Base-by-base conservation (phyloP, 2,113 vertebrate genomes). In the Sander vitreus region DNA sequence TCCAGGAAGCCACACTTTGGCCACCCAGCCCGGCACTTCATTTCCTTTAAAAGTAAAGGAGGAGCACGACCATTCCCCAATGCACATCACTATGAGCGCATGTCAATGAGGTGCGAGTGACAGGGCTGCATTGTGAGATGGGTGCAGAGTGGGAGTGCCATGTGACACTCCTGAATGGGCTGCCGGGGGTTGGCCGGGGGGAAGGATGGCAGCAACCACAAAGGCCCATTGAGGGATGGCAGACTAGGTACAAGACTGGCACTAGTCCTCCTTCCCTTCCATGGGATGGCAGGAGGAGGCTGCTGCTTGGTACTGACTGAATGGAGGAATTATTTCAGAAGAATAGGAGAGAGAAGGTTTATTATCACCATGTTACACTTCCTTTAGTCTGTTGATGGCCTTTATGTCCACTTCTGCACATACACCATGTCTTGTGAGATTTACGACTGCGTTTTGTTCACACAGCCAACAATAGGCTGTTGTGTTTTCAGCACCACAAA, bases 61-160 rank as follows among this genome's bases (percentile, higher is more conserved):
- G 81, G 88, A 90, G 81, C 91, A 81, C 87, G 43, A 75, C 80
- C 84, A 80, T 88, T 88, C 85, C 90, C 89, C 74, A 59, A 74
- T 86, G 81, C 83, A 65, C 76, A 91, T 90, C 83, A 89, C 94
- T 88, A 86, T 91, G 84, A 93, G 76, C 71, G 95, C 93, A 95
- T 96, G 93, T 94, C 93, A 95, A 95, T 95, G 94, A 94, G 91
- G 86, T 87, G 89, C 91, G 71, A 62, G 81, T 94, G 94, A 96
- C 95, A 95, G 94, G 85, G 92, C 59, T 59, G n/a, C 93, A 92
- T 96, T 96, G 95, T 96, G 75, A 89, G 88, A 88, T 69, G 80
- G 85, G 64, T 55, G 74, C 80, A 75, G 85, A 93, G 91, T 92
- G 92, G 85, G 93, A 82, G 89, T 84, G 89, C 91, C 91, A 95